phyloP scores from a whole-genome alignment of 2,888 invertebrate species.

The Sinohyriopsis cumingii region DNA sequence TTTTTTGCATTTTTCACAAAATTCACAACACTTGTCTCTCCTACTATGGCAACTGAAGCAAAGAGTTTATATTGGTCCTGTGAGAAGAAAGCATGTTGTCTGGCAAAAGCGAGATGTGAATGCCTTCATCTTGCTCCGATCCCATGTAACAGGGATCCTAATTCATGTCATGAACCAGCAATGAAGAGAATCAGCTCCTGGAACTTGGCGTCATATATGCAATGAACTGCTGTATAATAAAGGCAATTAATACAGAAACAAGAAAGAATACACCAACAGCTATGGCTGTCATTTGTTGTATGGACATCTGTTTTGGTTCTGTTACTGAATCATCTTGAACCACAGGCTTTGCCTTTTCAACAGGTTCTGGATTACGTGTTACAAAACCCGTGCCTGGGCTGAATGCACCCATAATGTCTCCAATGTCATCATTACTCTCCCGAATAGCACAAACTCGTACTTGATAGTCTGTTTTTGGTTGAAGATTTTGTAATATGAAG shows the following conservation, averaged over 20 bases:
- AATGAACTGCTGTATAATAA: slow-evolving; percentile 75
- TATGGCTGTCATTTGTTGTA: slow-evolving; percentile 79
- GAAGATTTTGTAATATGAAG: slow-evolving; percentile 79
- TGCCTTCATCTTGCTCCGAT: too few relatives aligned
- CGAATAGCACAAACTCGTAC: slow-evolving; percentile 87
- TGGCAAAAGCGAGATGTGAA: too few relatives aligned
- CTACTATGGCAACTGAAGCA: too few relatives aligned
- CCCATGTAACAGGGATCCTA: too few relatives aligned
- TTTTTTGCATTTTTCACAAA: too few relatives aligned
- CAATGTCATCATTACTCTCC: slow-evolving; percentile 74
- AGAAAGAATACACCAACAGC: slow-evolving; percentile 78
- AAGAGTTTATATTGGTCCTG: too few relatives aligned
- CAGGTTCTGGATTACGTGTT: slow-evolving; percentile 70
- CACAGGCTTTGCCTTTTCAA: slow-evolving; percentile 25
- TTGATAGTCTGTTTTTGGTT: slow-evolving; percentile 83
- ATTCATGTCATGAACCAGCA: too few relatives aligned
- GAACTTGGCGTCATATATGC: slow-evolving; percentile 14
- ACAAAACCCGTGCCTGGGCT: slow-evolving; percentile 80
- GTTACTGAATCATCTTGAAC: slow-evolving; percentile 38
- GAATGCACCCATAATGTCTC: slow-evolving; percentile 80
- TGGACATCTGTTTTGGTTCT: slow-evolving; percentile 72
- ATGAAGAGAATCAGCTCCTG: too few relatives aligned
- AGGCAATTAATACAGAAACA: slow-evolving; percentile 78
- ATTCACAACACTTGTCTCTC: too few relatives aligned
- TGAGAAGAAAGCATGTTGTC: too few relatives aligned